These are phyloP conservation scores for Darevskia nairensis DNA, from an alignment of 2,797 vertebrate species.

Conservation along the genomic window DNA sequence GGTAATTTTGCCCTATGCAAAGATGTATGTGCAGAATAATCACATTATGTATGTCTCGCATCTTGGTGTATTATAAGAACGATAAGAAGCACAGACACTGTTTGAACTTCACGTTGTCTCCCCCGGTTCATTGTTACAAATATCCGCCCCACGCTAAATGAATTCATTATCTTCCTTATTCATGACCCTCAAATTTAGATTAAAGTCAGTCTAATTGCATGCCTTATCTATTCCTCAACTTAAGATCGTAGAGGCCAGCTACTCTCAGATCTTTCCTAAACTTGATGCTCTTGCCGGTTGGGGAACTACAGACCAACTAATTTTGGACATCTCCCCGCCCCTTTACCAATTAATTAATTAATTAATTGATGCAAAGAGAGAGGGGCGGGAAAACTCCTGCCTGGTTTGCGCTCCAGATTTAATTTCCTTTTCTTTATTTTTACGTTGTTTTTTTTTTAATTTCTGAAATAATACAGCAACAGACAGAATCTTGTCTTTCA, in stretches of 20 bases:
- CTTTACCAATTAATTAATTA: no score
- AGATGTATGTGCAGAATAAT: constrained; percentile 63
- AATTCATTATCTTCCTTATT: background rate
- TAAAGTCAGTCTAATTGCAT: background rate
- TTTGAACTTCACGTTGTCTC: constrained; percentile 49
- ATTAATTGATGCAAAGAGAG: background rate
- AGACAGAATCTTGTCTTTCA: background rate
- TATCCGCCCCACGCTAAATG: background rate
- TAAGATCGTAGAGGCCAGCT: background rate
- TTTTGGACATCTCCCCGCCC: no score
- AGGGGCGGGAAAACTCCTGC: background rate
- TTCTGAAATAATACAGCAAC: background rate
- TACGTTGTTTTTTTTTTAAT: background rate
- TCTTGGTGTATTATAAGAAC: constrained; percentile 44
- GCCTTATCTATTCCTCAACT: background rate
- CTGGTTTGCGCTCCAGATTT: background rate
- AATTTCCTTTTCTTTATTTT: background rate
- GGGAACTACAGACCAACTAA: background rate
- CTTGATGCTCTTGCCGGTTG: no score
- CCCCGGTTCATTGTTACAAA: background rate
- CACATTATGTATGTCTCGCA: constrained; percentile 61
- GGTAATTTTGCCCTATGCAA: constrained; percentile 67
- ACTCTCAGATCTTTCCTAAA: background rate
- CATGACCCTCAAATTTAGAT: background rate
- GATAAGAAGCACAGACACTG: constrained; percentile 48